A percentile compares a stretch with the other conserved stretches of the same genome.
phyloP scores from a whole-genome alignment of 1,140 invertebrate genomes.

The Meloidogyne floridensis region DNA sequence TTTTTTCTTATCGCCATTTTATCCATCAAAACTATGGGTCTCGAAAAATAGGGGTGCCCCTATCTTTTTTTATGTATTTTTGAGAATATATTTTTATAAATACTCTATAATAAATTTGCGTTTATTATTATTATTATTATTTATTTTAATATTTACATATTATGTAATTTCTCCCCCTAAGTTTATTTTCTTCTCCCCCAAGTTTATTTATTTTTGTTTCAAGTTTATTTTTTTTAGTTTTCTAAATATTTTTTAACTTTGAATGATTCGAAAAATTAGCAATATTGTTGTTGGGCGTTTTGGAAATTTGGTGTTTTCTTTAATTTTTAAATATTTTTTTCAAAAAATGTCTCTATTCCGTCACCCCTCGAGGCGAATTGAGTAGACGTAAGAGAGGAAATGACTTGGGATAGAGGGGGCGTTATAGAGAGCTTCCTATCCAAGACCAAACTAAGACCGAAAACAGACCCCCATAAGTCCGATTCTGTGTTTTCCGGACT shows the following conservation, averaged over 20 bases:
- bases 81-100: not conserved
- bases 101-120: not conserved
- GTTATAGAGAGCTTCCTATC: no score
- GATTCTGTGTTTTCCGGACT: no score
- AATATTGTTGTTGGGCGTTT: conserved; percentile 27
- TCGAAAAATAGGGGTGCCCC: no score
- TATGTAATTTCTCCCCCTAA: no score
- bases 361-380: no score
- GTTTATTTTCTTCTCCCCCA: no score
- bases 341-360: not conserved
- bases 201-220: not conserved
- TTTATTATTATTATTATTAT: not conserved
- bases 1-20: no score
- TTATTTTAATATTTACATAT: not conserved
- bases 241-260: not conserved
- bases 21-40: no score
- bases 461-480: no score
- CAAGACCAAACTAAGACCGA: no score
- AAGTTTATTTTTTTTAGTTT: not conserved
- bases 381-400: no score
- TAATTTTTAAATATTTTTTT: not conserved
- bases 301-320: not conserved
- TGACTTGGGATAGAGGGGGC: no score
- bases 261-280: conserved; percentile 18
- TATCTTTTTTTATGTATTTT: not conserved